These are phyloP conservation scores for Smithornis capensis DNA, from an alignment of 2,113 vertebrate genomes.

Conservation along the genomic window DNA sequence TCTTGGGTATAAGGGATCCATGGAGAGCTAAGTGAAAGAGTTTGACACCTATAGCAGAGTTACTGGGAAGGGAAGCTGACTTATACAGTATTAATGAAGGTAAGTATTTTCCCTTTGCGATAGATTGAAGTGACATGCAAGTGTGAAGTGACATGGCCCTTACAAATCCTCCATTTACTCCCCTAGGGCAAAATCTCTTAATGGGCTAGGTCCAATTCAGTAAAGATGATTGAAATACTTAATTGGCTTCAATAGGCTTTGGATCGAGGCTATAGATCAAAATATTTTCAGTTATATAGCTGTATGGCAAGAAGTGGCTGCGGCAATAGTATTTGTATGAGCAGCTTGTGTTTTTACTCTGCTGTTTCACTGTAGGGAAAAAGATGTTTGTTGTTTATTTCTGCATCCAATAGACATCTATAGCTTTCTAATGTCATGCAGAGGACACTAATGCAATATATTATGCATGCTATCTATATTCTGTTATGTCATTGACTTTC, in stretches of 20 bases:
- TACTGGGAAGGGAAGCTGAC: not conserved
- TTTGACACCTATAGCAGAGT: not conserved
- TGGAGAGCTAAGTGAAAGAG: not conserved
- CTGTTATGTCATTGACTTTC: conserved; percentile 49
- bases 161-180: conserved; percentile 40
- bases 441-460: conserved; percentile 35
- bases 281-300: not conserved
- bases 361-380: not conserved
- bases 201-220: not conserved
- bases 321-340: not conserved
- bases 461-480: conserved; percentile 45
- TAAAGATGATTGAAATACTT: not conserved
- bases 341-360: not conserved
- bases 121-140: conserved; percentile 20
- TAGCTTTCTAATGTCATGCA: conserved; percentile 27
- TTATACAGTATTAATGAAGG: conserved; percentile 1
- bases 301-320: not conserved
- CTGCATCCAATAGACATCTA: not conserved
- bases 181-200: not conserved
- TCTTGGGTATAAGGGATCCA: not conserved
- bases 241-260: conserved; percentile 7
- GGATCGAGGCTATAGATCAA: not conserved
- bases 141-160: not conserved
- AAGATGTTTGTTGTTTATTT: not conserved
- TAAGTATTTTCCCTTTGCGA: not conserved